A percentile compares a stretch with the other conserved stretches of the same genome.
Evolutionary conservation across 1,140 invertebrate genomes (phyloP).

Genomic region (Episyrphus balteatus): DNA sequence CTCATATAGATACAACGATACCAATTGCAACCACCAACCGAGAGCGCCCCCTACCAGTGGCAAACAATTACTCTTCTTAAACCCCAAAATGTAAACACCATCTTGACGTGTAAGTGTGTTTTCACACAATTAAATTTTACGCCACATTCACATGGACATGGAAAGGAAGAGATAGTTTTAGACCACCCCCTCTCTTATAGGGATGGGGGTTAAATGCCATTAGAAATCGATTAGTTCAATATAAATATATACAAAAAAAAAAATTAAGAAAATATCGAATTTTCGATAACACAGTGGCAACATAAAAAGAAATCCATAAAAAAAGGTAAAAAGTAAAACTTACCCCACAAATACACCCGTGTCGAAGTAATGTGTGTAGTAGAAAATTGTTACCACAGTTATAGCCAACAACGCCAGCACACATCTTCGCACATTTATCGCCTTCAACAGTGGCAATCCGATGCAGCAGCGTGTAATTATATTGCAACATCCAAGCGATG

Average conservation of each 20-base stretch:
- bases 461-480: slow-evolving; percentile 40
- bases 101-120: too few relatives aligned
- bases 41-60: too few relatives aligned
- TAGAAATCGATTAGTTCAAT: too few relatives aligned
- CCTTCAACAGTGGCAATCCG: slow-evolving; percentile 47
- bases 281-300: neutral
- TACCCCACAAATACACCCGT: slow-evolving; percentile 59
- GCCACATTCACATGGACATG: too few relatives aligned
- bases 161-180: too few relatives aligned
- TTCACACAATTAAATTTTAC: too few relatives aligned
- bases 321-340: slow-evolving; percentile 18
- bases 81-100: too few relatives aligned
- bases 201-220: too few relatives aligned
- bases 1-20: too few relatives aligned
- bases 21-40: too few relatives aligned
- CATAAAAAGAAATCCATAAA: neutral
- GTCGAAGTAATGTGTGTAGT: slow-evolving; percentile 60
- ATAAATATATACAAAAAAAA: neutral
- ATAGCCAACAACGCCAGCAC: slow-evolving; percentile 53
- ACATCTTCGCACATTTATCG: slow-evolving; percentile 59
- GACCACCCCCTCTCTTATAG: too few relatives aligned
- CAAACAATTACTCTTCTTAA: too few relatives aligned
- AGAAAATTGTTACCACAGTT: slow-evolving; percentile 58
- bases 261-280: neutral
- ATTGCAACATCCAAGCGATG: slow-evolving; percentile 22